These are phyloP conservation scores for Trachythela sp. DNA, from an alignment of 64 coral and sea anemone species.

Conservation along the genomic window DNA sequence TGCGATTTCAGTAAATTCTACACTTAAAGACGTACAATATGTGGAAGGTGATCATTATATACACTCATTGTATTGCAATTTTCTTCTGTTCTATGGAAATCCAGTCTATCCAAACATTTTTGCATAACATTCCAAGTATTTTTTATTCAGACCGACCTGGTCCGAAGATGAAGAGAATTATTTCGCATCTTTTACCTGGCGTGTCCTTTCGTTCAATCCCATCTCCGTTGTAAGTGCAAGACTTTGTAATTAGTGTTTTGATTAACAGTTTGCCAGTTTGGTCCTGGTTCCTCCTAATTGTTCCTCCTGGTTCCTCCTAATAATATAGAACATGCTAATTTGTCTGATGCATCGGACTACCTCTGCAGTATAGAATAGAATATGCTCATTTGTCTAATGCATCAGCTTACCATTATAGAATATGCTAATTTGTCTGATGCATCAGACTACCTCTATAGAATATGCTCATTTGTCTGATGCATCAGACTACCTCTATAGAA, in stretches of 20 bases:
- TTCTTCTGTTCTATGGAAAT: neutral
- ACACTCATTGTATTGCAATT: neutral
- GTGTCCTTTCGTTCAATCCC: conserved; percentile 69
- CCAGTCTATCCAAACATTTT: neutral
- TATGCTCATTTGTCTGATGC: too few species aligned
- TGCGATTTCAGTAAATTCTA: neutral
- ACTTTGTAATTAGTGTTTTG: neutral
- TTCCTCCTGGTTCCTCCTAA: too few species aligned
- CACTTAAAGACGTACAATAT: neutral
- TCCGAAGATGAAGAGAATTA: conserved; percentile 77
- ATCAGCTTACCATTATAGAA: too few species aligned
- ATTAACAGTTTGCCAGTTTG: too few species aligned
- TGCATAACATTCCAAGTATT: neutral
- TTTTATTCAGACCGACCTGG: neutral
- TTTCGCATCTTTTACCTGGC: conserved; percentile 64
- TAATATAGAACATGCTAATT: too few species aligned
- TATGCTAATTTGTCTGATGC: too few species aligned
- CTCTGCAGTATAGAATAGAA: too few species aligned
- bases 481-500: too few species aligned
- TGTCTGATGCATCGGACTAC: too few species aligned
- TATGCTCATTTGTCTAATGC: too few species aligned
- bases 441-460: too few species aligned
- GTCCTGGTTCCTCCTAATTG: too few species aligned
- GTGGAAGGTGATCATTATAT: neutral
- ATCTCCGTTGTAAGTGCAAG: conserved; percentile 81